These are phyloP conservation scores for Perizoma flavofasciatum DNA, from an alignment of 2,888 invertebrate genomes.

Conservation along the genomic window DNA sequence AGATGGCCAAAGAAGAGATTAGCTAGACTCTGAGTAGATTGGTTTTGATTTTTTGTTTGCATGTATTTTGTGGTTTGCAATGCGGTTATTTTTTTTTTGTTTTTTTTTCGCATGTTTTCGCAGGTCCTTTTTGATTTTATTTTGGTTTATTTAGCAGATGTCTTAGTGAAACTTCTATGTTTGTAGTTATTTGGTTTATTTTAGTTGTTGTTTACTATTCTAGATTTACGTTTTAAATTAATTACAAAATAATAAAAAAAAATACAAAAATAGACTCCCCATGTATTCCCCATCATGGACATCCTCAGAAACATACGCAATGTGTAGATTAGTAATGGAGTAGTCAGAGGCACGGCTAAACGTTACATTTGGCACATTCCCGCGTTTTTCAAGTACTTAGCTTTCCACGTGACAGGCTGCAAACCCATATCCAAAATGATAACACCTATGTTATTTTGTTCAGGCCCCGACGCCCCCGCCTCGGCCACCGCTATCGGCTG, in stretches of 20 bases:
- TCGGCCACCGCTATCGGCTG: conserved; percentile 83
- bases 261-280: too few relatives aligned
- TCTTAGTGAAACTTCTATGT: conserved; percentile 5
- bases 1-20: conserved; percentile 3
- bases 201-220: too few relatives aligned
- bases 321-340: too few relatives aligned
- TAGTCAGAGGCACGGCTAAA: too few relatives aligned
- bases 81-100: conserved; percentile 22
- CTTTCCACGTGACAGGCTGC: too few relatives aligned
- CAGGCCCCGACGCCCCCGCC: conserved; percentile 91
- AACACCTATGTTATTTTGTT: conserved; percentile 14
- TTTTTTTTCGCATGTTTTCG: conserved; percentile 26
- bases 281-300: too few relatives aligned
- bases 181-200: background rate
- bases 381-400: too few relatives aligned
- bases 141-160: background rate
- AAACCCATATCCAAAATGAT: too few relatives aligned
- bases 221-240: too few relatives aligned
- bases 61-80: conserved; percentile 29
- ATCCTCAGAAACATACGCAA: too few relatives aligned
- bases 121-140: background rate
- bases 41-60: conserved; percentile 30
- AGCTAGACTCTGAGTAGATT: conserved; percentile 28
- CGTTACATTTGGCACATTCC: too few relatives aligned
- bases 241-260: too few relatives aligned